Base-by-base conservation (phyloP, 2,888 invertebrate genomes). In the Arctia plantaginis region DNA sequence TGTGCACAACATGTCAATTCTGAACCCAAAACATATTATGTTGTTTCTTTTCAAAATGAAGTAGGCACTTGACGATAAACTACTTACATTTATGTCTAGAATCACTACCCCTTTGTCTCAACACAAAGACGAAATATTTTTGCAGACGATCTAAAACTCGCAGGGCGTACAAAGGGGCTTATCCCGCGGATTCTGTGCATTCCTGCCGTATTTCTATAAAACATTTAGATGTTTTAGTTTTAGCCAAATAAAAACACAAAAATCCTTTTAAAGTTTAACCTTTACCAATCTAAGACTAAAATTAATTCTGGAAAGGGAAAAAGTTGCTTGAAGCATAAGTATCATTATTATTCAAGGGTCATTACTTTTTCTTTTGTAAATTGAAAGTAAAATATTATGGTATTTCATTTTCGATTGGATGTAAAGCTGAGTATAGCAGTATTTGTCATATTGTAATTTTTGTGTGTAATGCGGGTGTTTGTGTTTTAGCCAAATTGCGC, bases 341-440 rank as follows among this genome's bases (percentile, higher is more conserved):
- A 72, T 62, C 67, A 67, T 33, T 27, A 59, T 67, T 59, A 59
- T 71, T 30, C 7, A 65, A 44, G 68, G 51, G 27, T 69, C 51
- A 35, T 47, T 47, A 35, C 44, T 66, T 76, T 66, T 33, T 35
- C 72, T 67, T 67, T 67, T 33, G 44, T 55, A 71, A 51, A 18
- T 72, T 23, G 59, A 30, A 55, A 41, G 23, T 20, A 55, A 30
- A 59, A 75, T 65, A 75, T 18, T 64, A 64, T 4, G 35, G 35
- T 35, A 35, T 35, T 35, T 35, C 35, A 35, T 35, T 35, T 35
- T 35, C 35, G 35, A 35, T 35, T 35, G 35, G 3, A 6, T 35
- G 6, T 35, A 35, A 35, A 35, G 35, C 35, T 35, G 35, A 35
- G 35, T 6, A 35, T 6, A 35, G 35, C 3, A 35, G 6, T 4